Percentiles rank a stretch among this genome's conserved stretches.
phyloP scores from a whole-genome alignment of 1,140 invertebrate genomes.

The Phortica variegata region DNA sequence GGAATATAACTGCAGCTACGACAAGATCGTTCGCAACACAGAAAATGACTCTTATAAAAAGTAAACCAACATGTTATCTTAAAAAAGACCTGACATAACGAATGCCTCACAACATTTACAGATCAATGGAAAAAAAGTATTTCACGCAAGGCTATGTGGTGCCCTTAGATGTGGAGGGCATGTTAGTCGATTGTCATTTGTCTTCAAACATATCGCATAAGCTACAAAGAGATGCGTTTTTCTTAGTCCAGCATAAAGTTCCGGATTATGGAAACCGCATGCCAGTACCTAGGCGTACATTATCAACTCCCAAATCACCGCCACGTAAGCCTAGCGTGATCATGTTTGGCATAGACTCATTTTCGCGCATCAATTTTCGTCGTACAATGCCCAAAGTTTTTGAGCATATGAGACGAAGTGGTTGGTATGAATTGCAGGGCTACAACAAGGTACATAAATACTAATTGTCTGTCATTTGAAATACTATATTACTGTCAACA shows the following conservation, averaged over 20 bases:
- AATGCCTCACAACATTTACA: too few relatives aligned
- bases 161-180: conserved; percentile 23
- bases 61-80: not conserved
- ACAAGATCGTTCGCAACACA: conserved; percentile 14
- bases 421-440: conserved; percentile 36
- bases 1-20: conserved; percentile 22
- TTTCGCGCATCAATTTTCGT: conserved; percentile 54
- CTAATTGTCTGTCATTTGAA: conserved; percentile 42
- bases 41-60: conserved; percentile 19
- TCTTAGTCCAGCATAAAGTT: conserved; percentile 20
- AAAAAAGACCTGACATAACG: not conserved
- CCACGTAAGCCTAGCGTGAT: conserved; percentile 28
- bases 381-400: conserved; percentile 33
- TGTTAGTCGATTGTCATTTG: conserved; percentile 23
- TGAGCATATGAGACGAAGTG: conserved; percentile 17
- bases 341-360: conserved; percentile 34
- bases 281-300: too few relatives aligned
- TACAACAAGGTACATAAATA: conserved; percentile 34
- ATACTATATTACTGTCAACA: not conserved
- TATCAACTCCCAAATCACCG: too few relatives aligned
- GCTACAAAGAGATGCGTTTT: conserved; percentile 27
- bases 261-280: too few relatives aligned
- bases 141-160: conserved; percentile 22
- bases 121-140: not conserved
- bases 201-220: not conserved